A percentile compares a stretch with the other conserved stretches of the same genome.
phyloP scores from a whole-genome alignment of 2,113 vertebrate species.

The Cyphomyrus discorhynchus region DNA sequence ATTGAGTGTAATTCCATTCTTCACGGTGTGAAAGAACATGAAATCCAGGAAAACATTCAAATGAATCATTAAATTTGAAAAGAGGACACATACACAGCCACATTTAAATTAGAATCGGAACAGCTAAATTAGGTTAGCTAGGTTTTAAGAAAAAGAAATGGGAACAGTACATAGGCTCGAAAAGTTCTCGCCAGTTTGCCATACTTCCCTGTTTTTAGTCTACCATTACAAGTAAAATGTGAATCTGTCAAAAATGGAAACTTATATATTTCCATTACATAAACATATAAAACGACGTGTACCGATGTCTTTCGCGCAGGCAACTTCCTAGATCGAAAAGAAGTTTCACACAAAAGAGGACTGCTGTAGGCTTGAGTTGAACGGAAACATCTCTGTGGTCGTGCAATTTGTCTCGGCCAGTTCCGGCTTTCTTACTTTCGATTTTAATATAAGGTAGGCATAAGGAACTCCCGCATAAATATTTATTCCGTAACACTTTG shows the following conservation, averaged over 20 bases:
- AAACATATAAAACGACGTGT: background rate
- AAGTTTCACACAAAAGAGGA: background rate
- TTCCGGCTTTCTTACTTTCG: slow-evolving; percentile 2
- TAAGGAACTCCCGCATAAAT: background rate
- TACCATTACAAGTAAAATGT: background rate
- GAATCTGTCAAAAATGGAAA: background rate
- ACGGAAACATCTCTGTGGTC: background rate
- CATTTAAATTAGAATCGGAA: background rate
- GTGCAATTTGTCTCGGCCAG: background rate
- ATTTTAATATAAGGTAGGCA: background rate
- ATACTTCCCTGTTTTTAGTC: background rate
- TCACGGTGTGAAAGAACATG: slow-evolving; percentile 28
- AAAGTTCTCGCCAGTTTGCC: background rate
- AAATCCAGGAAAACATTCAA: background rate
- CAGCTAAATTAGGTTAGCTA: background rate
- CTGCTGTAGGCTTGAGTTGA: background rate
- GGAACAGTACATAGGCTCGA: background rate
- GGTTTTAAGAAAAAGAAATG: background rate
- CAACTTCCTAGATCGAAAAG: background rate
- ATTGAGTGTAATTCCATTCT: slow-evolving; percentile 41
- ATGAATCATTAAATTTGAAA: background rate
- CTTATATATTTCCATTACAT: too few species aligned
- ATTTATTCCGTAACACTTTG: background rate
- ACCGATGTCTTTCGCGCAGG: background rate
- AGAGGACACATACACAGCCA: background rate